These are phyloP conservation scores for Pseudoips prasinana DNA, from an alignment of 2,888 invertebrate species.

Conservation along the genomic window DNA sequence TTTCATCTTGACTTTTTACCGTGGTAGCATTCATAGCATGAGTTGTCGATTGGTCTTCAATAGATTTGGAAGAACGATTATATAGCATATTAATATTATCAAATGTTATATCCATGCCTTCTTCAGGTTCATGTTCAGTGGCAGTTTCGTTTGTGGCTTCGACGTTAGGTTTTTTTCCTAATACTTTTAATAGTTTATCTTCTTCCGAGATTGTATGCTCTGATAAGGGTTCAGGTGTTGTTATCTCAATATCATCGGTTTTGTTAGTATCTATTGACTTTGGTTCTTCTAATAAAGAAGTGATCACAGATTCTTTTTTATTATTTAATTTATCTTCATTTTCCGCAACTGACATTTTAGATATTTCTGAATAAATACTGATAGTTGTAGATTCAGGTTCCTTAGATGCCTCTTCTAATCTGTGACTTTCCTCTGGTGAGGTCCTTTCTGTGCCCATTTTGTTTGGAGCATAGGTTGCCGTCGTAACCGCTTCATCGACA, in stretches of 20 bases:
- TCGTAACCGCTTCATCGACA: not conserved
- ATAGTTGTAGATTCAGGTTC: slow-evolving; percentile 12
- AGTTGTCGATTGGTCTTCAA: slow-evolving; percentile 37
- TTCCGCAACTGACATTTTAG: too few species aligned
- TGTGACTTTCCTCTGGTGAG: not conserved
- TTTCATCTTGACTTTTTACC: slow-evolving; percentile 17
- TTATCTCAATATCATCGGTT: slow-evolving; percentile 16
- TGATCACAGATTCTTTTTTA: slow-evolving; percentile 23
- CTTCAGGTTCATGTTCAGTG: slow-evolving; percentile 39
- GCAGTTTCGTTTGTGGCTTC: slow-evolving; percentile 25
- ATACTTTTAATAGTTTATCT: slow-evolving; percentile 45
- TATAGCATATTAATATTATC: slow-evolving; percentile 59
- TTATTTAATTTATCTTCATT: slow-evolving; percentile 10
- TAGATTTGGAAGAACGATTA: slow-evolving; percentile 66
- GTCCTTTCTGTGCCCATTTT: slow-evolving; percentile 8
- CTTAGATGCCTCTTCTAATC: not conserved
- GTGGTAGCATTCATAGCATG: slow-evolving; percentile 18
- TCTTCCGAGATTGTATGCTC: slow-evolving; percentile 31
- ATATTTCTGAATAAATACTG: too few species aligned
- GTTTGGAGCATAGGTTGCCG: slow-evolving; percentile 1
- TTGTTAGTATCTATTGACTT: slow-evolving; percentile 27
- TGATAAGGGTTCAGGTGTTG: slow-evolving; percentile 24
- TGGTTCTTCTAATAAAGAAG: slow-evolving; percentile 28
- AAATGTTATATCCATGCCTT: slow-evolving; percentile 57
- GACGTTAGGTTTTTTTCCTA: slow-evolving; percentile 40